Evolutionary conservation across 2,797 vertebrate species (phyloP).

Genomic region (Erpetoichthys calabaricus): DNA sequence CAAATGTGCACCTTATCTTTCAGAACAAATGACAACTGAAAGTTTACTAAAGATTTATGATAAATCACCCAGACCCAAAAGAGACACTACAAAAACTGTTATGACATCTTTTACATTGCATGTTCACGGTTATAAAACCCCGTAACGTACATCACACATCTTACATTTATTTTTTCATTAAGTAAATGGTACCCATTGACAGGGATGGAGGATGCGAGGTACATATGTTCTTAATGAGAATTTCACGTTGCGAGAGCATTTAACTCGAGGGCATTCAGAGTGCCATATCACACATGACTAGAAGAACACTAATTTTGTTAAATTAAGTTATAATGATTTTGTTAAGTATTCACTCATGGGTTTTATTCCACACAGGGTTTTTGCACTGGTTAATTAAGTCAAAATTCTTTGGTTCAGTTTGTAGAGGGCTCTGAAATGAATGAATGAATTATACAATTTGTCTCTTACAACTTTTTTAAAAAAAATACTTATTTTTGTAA

Average conservation of each 20-base stretch:
- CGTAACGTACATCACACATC: too few species aligned
- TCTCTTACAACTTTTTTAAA: constrained; percentile 8
- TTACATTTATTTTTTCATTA: too few species aligned
- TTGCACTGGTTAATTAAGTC: constrained; percentile 38
- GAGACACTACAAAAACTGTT: too few species aligned
- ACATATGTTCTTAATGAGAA: too few species aligned
- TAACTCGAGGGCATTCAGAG: constrained; percentile 15
- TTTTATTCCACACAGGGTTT: constrained; percentile 38
- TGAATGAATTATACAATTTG: constrained; percentile 6
- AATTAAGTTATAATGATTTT: constrained; percentile 41
- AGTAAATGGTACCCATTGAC: too few species aligned
- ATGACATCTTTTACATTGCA: too few species aligned
- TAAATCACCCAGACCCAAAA: too few species aligned
- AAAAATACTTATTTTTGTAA: constrained; percentile 13
- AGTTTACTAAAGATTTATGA: too few species aligned
- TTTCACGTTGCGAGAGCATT: constrained; percentile 2
- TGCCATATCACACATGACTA: constrained; percentile 18
- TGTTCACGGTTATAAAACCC: too few species aligned
- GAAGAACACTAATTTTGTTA: constrained; percentile 25
- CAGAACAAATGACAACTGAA: too few species aligned
- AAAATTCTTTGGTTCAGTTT: constrained; percentile 36
- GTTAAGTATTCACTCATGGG: constrained; percentile 37
- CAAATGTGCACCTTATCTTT: too few species aligned
- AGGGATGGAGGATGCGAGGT: too few species aligned
- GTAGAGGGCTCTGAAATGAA: constrained; percentile 7